phyloP scores from a whole-genome alignment of 2,888 invertebrate species.

The Drosophila putrida region DNA sequence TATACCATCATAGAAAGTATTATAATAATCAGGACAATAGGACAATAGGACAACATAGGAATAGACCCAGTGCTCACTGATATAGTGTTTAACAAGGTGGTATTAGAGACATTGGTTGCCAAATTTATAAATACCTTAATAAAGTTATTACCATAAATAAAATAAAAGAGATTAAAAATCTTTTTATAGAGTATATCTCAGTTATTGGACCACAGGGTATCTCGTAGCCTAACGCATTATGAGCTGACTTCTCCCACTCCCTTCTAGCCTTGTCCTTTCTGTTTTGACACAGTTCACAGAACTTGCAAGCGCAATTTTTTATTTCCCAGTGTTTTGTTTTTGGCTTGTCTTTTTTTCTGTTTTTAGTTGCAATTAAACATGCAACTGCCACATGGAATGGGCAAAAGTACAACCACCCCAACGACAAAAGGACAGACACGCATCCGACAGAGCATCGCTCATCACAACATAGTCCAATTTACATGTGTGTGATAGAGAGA shows the following conservation, averaged over 20 bases:
- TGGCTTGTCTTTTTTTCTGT: slow-evolving; percentile 38
- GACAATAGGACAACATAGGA: too few species aligned
- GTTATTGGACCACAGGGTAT: slow-evolving; percentile 2
- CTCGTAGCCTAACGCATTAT: not conserved
- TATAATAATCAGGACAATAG: too few species aligned
- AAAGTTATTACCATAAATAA: too few species aligned
- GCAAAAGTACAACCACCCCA: slow-evolving; percentile 45
- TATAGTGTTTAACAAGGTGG: too few species aligned
- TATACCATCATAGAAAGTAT: too few species aligned
- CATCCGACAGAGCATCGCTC: slow-evolving; percentile 61
- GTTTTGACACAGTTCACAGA: slow-evolving; percentile 75
- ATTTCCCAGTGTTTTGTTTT: slow-evolving; percentile 35
- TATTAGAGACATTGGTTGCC: too few species aligned
- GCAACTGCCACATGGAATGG: slow-evolving; percentile 62
- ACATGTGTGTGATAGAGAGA: slow-evolving; percentile 15
- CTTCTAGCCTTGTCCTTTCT: slow-evolving; percentile 40
- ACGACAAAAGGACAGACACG: slow-evolving; percentile 32
- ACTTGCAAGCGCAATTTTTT: slow-evolving; percentile 63
- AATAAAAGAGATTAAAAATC: not conserved
- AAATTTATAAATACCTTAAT: too few species aligned
- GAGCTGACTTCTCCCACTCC: not conserved
- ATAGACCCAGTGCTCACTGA: too few species aligned
- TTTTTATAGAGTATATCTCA: not conserved
- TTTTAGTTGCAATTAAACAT: slow-evolving; percentile 81
- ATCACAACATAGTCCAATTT: slow-evolving; percentile 73